Evolutionary conservation across 2,888 invertebrate species (phyloP).

Genomic region (Entomobrya proxima): DNA sequence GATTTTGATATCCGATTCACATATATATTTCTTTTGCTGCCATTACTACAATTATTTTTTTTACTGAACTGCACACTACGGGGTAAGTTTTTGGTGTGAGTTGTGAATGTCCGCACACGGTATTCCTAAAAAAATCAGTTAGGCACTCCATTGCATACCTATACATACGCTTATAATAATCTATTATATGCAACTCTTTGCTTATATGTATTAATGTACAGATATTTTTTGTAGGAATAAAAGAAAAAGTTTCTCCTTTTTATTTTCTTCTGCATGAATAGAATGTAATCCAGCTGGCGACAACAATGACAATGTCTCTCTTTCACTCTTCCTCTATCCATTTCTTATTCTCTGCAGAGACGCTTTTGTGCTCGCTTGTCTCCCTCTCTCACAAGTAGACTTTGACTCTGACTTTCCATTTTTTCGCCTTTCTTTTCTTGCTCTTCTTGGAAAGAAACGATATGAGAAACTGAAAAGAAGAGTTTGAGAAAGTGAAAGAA

Average conservation of each 20-base stretch:
- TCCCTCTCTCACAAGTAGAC: neutral
- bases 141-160: neutral
- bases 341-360: constrained; percentile 18
- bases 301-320: constrained; percentile 61
- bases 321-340: constrained; percentile 29
- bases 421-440: neutral
- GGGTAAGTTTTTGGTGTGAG: neutral
- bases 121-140: neutral
- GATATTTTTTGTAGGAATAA: neutral
- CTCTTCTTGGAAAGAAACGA: neutral
- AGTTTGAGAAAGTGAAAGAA: constrained; percentile 9
- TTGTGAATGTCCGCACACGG: constrained; percentile 6
- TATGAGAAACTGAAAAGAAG: neutral
- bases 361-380: too few relatives aligned
- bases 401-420: constrained; percentile 18
- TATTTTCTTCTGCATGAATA: constrained; percentile 54
- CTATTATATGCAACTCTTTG: too few relatives aligned
- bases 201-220: neutral
- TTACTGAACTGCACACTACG: neutral
- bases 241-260: constrained; percentile 39
- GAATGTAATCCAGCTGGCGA: constrained; percentile 64
- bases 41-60: neutral
- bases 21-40: neutral
- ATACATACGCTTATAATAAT: neutral
- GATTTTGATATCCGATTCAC: neutral